Percentiles rank a stretch among this genome's conserved stretches.
These are phyloP conservation scores for Urocitellus parryii DNA, from an alignment of 2,113 vertebrate genomes.

Conservation along the genomic window DNA sequence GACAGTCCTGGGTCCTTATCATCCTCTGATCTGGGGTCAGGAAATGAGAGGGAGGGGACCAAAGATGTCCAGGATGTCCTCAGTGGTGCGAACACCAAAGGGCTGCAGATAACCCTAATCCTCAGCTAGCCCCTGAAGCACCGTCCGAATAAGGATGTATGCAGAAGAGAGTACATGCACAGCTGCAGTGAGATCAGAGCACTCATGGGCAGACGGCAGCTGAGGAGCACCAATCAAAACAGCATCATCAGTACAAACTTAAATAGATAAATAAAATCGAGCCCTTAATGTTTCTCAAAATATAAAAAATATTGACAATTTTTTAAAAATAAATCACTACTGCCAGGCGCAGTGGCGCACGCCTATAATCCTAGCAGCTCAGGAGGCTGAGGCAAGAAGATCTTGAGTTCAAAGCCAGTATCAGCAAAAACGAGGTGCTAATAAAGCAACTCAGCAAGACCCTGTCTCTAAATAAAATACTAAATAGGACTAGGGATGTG, in stretches of 20 bases:
- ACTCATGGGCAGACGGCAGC: background rate
- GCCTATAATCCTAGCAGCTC: no score
- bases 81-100: background rate
- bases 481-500: no score
- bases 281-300: slow-evolving; percentile 11
- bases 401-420: no score
- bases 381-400: no score
- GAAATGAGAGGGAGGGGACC: slow-evolving; percentile 90
- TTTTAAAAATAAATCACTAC: background rate
- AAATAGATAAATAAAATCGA: background rate
- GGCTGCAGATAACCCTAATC: background rate
- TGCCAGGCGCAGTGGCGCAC: no score
- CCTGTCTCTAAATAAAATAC: no score
- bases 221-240: background rate
- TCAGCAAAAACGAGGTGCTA: no score
- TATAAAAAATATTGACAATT: background rate
- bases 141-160: background rate
- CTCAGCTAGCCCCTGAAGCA: background rate
- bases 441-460: no score
- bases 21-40: slow-evolving; percentile 92
- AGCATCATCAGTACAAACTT: background rate
- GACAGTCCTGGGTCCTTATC: slow-evolving; percentile 89
- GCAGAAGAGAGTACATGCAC: background rate
- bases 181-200: background rate
- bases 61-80: slow-evolving; percentile 73